Conservation (phyloP, 2,113 vertebrate species). For the Boleophthalmus pectinirostris region DNA sequence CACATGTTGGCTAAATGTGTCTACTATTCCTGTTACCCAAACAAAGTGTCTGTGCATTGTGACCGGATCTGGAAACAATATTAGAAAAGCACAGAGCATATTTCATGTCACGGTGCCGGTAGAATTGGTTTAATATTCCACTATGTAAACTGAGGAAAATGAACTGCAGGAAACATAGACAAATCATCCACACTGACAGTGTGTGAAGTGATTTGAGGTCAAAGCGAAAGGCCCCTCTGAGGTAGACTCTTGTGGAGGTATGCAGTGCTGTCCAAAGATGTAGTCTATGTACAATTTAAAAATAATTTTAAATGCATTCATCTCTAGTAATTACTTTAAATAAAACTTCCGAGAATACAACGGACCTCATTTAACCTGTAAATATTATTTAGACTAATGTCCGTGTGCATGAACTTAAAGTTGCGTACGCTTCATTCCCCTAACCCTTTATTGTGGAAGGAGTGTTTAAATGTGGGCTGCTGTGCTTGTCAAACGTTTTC, state of each 20-base stretch:
- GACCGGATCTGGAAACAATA: slow-evolving; percentile 43
- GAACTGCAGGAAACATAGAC: slow-evolving; percentile 50
- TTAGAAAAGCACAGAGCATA: slow-evolving; percentile 40
- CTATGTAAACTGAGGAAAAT: slow-evolving; percentile 61
- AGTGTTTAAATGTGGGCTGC: slow-evolving; percentile 3
- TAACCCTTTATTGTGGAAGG: not conserved
- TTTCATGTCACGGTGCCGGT: slow-evolving; percentile 44
- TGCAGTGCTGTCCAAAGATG: slow-evolving; percentile 7
- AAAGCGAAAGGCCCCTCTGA: slow-evolving; percentile 25
- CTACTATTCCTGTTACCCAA: slow-evolving; percentile 17
- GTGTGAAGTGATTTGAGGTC: slow-evolving; percentile 34
- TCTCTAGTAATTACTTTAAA: too few species aligned
- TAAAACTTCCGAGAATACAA: not conserved
- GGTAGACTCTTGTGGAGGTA: not conserved
- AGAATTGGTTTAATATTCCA: slow-evolving; percentile 46
- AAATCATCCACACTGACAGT: slow-evolving; percentile 57
- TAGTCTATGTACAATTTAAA: not conserved
- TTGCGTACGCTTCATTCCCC: not conserved
- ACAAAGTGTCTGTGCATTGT: slow-evolving; percentile 23
- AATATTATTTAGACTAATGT: not conserved
- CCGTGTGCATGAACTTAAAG: not conserved
- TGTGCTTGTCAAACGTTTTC: slow-evolving; percentile 12
- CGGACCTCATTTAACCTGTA: not conserved
- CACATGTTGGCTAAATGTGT: slow-evolving; percentile 14
- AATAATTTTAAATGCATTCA: too few species aligned